phyloP scores from a whole-genome alignment of 2,797 vertebrate species.

The Trachops cirrhosus region DNA sequence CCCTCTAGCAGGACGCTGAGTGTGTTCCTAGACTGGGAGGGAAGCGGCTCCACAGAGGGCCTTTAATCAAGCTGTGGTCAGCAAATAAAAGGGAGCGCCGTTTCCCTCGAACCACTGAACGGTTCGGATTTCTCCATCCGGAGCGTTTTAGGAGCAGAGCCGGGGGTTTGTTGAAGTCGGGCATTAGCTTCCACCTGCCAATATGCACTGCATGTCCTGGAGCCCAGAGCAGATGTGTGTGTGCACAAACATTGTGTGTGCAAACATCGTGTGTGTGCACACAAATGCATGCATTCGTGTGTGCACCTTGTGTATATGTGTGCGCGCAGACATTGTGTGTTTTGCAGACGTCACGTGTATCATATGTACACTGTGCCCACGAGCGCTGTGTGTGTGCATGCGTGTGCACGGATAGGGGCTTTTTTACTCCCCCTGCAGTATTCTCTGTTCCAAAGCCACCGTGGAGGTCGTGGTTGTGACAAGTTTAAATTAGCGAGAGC shows the following conservation, averaged over 20 bases:
- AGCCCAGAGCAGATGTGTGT: background rate
- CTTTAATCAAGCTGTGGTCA: background rate
- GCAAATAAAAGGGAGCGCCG: background rate
- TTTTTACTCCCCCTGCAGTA: background rate
- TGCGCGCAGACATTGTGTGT: background rate
- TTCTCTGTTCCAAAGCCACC: background rate
- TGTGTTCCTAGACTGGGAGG: background rate
- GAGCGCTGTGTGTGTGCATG: background rate
- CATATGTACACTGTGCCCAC: too few relatives aligned
- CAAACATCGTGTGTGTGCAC: background rate
- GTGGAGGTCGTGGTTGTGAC: background rate
- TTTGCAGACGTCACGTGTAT: background rate
- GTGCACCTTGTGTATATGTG: background rate
- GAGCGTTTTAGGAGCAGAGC: background rate
- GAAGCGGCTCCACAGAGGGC: background rate
- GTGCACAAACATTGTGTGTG: background rate
- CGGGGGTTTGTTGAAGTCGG: background rate
- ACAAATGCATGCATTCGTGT: too few relatives aligned
- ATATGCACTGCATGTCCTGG: background rate
- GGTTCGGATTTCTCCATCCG: background rate
- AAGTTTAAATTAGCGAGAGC: rapidly evolving
- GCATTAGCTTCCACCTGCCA: background rate
- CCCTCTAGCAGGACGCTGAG: background rate
- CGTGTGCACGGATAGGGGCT: too few relatives aligned
- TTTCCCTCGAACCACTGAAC: background rate